Conservation (phyloP, 2,888 invertebrate species). For the Clistopyga incitator region DNA sequence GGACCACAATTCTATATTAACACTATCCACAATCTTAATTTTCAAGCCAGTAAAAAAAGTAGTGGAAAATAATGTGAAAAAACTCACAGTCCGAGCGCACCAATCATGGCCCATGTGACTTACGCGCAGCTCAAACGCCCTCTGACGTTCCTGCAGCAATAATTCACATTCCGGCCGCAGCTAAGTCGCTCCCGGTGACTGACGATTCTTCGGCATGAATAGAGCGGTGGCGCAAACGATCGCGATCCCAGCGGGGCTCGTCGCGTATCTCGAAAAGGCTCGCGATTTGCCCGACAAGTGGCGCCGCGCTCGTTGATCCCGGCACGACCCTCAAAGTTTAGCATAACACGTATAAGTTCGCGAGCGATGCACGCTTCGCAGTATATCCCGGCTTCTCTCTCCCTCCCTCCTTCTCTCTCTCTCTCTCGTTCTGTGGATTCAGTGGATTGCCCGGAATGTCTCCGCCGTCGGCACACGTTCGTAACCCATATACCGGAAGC, state of each 20-base stretch:
- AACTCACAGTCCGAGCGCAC: too few relatives aligned
- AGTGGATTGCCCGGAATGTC: constrained; percentile 56
- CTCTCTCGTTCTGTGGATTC: constrained; percentile 69
- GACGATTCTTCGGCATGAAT: too few relatives aligned
- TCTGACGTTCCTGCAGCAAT: too few relatives aligned
- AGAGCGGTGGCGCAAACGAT: not conserved
- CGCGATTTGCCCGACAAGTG: constrained; percentile 78
- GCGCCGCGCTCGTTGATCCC: constrained; percentile 77
- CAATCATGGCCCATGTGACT: too few relatives aligned
- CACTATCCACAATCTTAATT: too few relatives aligned
- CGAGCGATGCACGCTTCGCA: constrained; percentile 21
- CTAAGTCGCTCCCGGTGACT: too few relatives aligned
- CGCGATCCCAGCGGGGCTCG: not conserved
- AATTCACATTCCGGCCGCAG: too few relatives aligned
- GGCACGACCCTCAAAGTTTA: constrained; percentile 75
- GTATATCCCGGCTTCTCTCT: not conserved
- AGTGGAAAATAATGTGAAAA: too few relatives aligned
- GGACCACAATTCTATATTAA: too few relatives aligned
- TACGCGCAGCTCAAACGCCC: too few relatives aligned
- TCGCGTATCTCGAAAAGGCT: not conserved
- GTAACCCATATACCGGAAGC: constrained; percentile 1
- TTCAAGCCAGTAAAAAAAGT: too few relatives aligned
- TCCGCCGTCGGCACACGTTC: constrained; percentile 28
- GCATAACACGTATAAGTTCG: constrained; percentile 75
- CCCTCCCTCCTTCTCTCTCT: constrained; percentile 60